Conservation (phyloP, 2,113 vertebrate genomes). For the Henicopernis longicauda region DNA sequence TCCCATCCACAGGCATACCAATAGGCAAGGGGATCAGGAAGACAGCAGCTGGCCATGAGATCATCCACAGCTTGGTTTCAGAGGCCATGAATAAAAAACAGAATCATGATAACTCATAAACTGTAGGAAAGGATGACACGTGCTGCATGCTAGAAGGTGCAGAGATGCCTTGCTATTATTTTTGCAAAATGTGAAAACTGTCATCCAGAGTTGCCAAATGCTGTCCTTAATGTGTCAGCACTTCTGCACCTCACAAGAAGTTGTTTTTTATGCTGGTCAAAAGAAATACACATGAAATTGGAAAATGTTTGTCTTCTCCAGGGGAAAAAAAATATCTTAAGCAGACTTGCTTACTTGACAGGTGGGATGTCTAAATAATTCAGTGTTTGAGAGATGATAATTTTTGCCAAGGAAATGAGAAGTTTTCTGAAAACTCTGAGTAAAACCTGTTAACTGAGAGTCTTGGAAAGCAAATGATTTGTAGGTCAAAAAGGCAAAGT, state of each 20-base stretch:
- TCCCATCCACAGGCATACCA: too few relatives aligned
- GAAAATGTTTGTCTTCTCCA: neutral
- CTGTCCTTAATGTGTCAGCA: neutral
- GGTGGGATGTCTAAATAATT: neutral
- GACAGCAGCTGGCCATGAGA: neutral
- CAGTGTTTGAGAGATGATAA: neutral
- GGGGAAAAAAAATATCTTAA: neutral
- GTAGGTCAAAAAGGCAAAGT: neutral
- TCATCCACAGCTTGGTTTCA: neutral
- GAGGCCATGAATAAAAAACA: neutral
- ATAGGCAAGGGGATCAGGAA: neutral
- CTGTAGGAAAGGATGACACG: neutral
- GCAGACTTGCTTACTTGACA: neutral
- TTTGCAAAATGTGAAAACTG: neutral
- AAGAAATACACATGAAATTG: neutral
- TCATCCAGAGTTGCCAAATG: neutral
- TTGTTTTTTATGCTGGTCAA: neutral
- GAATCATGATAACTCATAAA: neutral
- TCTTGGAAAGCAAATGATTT: neutral
- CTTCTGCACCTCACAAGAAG: neutral
- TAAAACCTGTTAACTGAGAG: neutral
- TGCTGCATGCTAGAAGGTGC: neutral
- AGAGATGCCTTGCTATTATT: neutral
- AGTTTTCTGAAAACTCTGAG: neutral
- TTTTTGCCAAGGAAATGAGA: neutral